A percentile compares a stretch with the other conserved stretches of the same genome.
These are phyloP conservation scores for Eumerus sabulonum DNA, from an alignment of 2,888 invertebrate genomes.

Conservation along the genomic window DNA sequence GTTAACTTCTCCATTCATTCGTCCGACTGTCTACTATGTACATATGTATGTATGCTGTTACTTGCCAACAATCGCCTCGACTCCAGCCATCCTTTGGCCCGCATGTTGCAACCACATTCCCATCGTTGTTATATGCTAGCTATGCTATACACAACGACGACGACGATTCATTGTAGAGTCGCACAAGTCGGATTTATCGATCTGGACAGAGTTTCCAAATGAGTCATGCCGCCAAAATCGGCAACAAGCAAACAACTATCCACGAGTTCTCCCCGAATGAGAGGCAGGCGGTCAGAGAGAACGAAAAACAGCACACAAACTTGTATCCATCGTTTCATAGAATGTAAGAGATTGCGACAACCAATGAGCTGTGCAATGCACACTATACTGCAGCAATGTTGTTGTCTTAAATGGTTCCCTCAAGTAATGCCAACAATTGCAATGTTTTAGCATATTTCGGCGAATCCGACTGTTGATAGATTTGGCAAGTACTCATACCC, in stretches of 20 bases:
- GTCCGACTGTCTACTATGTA: constrained; percentile 11
- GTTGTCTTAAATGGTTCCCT: too few relatives aligned
- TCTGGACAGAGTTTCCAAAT: constrained; percentile 68
- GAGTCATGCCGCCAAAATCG: constrained; percentile 62
- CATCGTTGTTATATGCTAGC: background rate
- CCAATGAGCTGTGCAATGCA: too few relatives aligned
- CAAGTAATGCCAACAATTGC: too few relatives aligned
- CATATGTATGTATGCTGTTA: constrained; percentile 12
- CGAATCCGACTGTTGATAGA: too few relatives aligned
- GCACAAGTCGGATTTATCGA: constrained; percentile 63
- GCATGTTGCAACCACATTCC: constrained; percentile 52
- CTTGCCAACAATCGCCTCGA: constrained; percentile 32
- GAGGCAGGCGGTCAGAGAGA: constrained; percentile 31
- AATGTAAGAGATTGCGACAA: too few relatives aligned
- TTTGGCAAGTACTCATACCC: too few relatives aligned
- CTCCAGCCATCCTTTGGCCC: constrained; percentile 59
- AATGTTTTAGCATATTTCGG: too few relatives aligned
- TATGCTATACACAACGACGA: constrained; percentile 6
- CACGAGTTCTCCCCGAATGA: background rate
- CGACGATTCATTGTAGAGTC: constrained; percentile 43
- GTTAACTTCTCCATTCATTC: constrained; percentile 32
- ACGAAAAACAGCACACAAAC: constrained; percentile 45
- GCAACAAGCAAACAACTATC: constrained; percentile 47
- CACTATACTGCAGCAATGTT: too few relatives aligned
- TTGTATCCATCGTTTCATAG: too few relatives aligned